A percentile compares a stretch with the other conserved stretches of the same genome.
These are phyloP conservation scores for Falco cherrug DNA, from an alignment of 2,797 vertebrate genomes.

Conservation along the genomic window DNA sequence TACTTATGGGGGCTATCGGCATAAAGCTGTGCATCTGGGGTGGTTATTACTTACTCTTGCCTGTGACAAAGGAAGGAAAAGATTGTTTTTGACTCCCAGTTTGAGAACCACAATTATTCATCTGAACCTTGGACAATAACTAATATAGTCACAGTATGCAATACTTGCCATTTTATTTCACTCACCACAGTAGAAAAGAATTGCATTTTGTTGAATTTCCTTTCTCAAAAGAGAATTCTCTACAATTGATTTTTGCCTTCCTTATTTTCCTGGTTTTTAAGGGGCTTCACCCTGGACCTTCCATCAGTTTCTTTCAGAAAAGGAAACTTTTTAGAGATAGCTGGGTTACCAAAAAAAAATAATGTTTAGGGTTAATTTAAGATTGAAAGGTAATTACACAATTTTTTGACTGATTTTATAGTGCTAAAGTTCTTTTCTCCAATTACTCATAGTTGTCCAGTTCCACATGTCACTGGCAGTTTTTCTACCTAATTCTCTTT, in stretches of 20 bases:
- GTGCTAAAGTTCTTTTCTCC: not conserved
- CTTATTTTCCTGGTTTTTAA: not conserved
- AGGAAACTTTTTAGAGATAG: not conserved
- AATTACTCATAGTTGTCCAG: not conserved
- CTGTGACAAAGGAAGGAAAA: not conserved
- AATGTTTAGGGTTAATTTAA: not conserved
- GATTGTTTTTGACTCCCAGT: not conserved
- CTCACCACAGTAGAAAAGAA: not conserved
- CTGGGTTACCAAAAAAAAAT: not conserved
- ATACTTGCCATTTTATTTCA: not conserved
- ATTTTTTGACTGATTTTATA: not conserved
- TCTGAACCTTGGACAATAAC: not conserved
- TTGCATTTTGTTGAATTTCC: not conserved
- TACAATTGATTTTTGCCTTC: not conserved
- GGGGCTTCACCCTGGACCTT: not conserved
- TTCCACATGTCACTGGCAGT: not conserved
- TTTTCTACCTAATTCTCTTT: not conserved
- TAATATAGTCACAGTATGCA: not conserved
- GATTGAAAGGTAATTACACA: not conserved
- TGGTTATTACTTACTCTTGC: not conserved
- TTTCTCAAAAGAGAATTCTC: not conserved
- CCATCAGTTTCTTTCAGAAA: not conserved
- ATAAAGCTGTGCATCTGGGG: not conserved
- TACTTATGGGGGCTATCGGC: not conserved
- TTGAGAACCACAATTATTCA: not conserved